phyloP scores from a whole-genome alignment of 37 sponge, comb jelly and placozoan genomes.

The Spongia lamella region DNA sequence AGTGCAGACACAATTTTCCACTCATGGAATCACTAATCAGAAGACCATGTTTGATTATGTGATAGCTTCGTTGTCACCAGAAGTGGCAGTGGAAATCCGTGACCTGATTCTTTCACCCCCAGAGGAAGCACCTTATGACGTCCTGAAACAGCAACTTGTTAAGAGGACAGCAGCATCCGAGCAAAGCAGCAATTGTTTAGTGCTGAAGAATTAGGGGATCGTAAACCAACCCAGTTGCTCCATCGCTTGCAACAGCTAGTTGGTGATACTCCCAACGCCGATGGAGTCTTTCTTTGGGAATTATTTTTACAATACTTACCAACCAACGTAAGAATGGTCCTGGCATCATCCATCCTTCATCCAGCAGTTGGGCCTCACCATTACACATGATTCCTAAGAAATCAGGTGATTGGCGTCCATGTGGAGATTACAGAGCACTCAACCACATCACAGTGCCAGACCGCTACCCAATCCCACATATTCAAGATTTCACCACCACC shows the following conservation, averaged over 20 bases:
- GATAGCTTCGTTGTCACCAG: too few relatives aligned
- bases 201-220: slow-evolving; percentile 26
- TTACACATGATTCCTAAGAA: slow-evolving; percentile 54
- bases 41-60: slow-evolving; percentile 23
- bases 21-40: slow-evolving; percentile 3
- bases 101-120: slow-evolving; percentile 40
- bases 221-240: slow-evolving; percentile 37
- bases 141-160: slow-evolving; percentile 10
- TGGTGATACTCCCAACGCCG: not conserved
- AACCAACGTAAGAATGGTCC: slow-evolving; percentile 29
- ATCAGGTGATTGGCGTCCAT: slow-evolving; percentile 56
- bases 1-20: slow-evolving; percentile 25
- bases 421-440: slow-evolving; percentile 57
- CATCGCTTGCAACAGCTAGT: slow-evolving; percentile 33
- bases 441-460: slow-evolving; percentile 45
- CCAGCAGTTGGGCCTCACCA: too few relatives aligned
- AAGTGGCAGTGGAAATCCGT: slow-evolving; percentile 31
- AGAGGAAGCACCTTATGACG: not conserved
- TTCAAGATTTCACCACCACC: slow-evolving; percentile 39
- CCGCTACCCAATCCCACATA: slow-evolving; percentile 61
- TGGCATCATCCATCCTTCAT: slow-evolving; percentile 28
- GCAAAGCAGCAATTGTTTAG: slow-evolving; percentile 20
- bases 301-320: slow-evolving; percentile 40
- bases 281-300: slow-evolving; percentile 22
- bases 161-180: slow-evolving; percentile 29